Percentiles rank a stretch among this genome's conserved stretches.
phyloP scores from a whole-genome alignment of 2,113 vertebrate genomes.

The Mobula hypostoma region DNA sequence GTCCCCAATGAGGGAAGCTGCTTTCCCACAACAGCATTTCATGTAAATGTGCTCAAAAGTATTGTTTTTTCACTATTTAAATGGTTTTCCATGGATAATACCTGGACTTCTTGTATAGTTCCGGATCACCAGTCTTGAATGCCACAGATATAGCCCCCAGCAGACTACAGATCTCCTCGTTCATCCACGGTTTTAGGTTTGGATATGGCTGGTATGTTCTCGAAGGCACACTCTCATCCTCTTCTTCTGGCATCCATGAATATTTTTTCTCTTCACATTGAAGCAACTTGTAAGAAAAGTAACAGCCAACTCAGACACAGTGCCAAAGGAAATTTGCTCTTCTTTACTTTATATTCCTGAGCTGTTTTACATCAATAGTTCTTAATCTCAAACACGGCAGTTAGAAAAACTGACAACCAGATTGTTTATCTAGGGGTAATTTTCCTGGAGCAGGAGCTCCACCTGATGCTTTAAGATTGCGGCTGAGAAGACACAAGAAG shows the following conservation, averaged over 20 bases:
- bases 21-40: too few species aligned
- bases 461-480: not conserved
- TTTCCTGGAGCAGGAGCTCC: not conserved
- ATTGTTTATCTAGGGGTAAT: not conserved
- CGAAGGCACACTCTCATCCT: not conserved
- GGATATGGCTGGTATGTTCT: too few species aligned
- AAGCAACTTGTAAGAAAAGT: not conserved
- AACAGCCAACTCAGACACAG: not conserved
- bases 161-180: too few species aligned
- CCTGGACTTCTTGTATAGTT: too few species aligned
- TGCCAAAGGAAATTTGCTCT: not conserved
- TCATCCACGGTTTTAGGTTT: too few species aligned
- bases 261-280: not conserved
- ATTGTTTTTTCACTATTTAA: too few species aligned
- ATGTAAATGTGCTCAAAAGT: too few species aligned
- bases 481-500: not conserved
- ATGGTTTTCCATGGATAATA: too few species aligned
- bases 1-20: too few species aligned
- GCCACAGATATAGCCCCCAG: too few species aligned
- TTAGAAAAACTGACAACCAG: not conserved
- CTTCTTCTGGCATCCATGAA: not conserved
- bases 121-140: too few species aligned
- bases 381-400: not conserved
- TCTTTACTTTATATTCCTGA: not conserved
- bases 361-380: not conserved